These are phyloP conservation scores for Calephelis virginiensis DNA, from an alignment of 1,140 invertebrate genomes.

Conservation along the genomic window DNA sequence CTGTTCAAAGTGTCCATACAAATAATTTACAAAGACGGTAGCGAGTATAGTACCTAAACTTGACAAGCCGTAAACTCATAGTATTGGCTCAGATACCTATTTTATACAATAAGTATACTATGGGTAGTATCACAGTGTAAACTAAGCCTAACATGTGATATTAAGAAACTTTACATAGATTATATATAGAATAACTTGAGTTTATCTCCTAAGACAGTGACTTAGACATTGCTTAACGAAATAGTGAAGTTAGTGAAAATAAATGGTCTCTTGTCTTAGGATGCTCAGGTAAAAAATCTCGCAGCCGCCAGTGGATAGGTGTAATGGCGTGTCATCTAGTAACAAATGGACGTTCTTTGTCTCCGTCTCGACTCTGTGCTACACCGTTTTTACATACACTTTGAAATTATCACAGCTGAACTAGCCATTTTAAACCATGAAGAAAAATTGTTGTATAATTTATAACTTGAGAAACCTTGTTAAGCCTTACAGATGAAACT, in stretches of 20 bases:
- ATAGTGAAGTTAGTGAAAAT: constrained; percentile 15
- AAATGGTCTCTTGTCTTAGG: constrained; percentile 10
- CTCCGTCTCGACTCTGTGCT: constrained; percentile 33
- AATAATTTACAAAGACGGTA: too few relatives aligned
- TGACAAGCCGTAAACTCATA: too few relatives aligned
- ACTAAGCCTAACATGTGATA: too few relatives aligned
- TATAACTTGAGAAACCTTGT: neutral
- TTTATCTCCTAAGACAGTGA: neutral
- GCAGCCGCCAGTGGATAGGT: constrained; percentile 14
- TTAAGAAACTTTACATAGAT: too few relatives aligned
- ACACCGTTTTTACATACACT: constrained; percentile 60
- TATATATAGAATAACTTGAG: neutral
- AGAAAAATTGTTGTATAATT: constrained; percentile 14
- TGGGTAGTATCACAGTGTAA: too few relatives aligned
- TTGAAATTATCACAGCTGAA: constrained; percentile 16
- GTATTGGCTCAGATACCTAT: too few relatives aligned
- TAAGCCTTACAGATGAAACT: neutral
- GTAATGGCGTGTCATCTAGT: constrained; percentile 68
- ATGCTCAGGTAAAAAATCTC: constrained; percentile 18
- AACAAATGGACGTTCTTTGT: constrained; percentile 54
- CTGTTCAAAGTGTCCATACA: too few relatives aligned
- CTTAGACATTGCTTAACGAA: constrained; percentile 3
- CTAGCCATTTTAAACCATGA: constrained; percentile 16
- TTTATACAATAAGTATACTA: too few relatives aligned
- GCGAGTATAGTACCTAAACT: too few relatives aligned